Evolutionary conservation across 2,888 invertebrate genomes (phyloP), one percentile per base, ranked within the genome.

Genomic region (Lucinisca nassula): DNA sequence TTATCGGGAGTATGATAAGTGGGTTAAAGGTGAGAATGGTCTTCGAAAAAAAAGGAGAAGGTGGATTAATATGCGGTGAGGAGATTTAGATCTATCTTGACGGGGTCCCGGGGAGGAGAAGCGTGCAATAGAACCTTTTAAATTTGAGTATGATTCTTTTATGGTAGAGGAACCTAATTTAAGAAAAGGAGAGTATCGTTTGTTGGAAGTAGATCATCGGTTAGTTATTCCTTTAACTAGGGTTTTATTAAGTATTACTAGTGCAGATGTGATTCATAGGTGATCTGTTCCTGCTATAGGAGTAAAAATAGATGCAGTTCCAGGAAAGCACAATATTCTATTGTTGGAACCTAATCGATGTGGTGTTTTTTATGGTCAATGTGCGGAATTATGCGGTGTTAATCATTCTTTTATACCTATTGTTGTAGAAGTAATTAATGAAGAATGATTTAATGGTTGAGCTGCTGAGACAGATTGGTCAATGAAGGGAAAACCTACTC

Each of bases 211-310:
- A 4, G 75, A 75, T 32, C 49, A 49, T 49, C 75, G 49, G 1
- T 3, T 49, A 0, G 49, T 75, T 1, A 17, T 75, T 14, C 75
- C 75, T 10, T 6, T 45, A 1, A n/a, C 24, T 49, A 75, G 37
- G 38, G 49, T 8, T 32, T 27, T 49, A 21, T 6, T 49, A 3
- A 49, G 49, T 17, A 51, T 75, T 49, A 30, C 49, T 30, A 49
- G 49, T 35, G 75, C 49, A 4, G 75, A 75, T 49, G 75, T 75
- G 6, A 75, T 75, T 45, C 75, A 75, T 75, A 49, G 75, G 2
- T 75, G 75, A n/a, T 30, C 51, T 45, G 30, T 75, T 24, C 75
- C 45, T 49, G 37, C 49, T 17, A 30, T 75, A n/a, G 75, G 49
- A 0, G 32, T 75, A 12, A 75, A 75, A 32, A 75, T 75, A 32